phyloP scores from a whole-genome alignment of 1,140 invertebrate species.

The Drosophila obscura region DNA sequence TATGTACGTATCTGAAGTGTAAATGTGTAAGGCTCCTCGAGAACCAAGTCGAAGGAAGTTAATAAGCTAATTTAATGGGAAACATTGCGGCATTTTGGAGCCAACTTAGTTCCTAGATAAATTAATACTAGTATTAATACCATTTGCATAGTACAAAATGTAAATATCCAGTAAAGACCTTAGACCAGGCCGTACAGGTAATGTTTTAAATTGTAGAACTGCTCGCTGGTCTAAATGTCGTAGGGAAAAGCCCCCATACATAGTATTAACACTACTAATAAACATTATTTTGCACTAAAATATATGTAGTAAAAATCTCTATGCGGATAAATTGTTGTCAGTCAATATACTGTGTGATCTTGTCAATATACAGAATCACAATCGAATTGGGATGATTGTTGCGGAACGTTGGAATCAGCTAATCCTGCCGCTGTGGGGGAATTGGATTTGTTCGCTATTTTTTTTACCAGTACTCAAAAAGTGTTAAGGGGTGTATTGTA shows the following conservation, averaged over 20 bases:
- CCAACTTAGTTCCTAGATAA: slow-evolving; percentile 49
- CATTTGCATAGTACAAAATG: slow-evolving; percentile 64
- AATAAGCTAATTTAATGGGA: slow-evolving; percentile 13
- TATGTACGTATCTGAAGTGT: slow-evolving; percentile 22
- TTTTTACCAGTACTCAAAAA: no score
- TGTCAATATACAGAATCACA: no score
- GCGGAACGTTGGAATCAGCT: no score
- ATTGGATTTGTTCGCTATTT: no score
- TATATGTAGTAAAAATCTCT: slow-evolving; percentile 60
- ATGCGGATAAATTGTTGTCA: slow-evolving; percentile 56
- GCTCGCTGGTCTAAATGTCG: neutral
- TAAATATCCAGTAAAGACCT: slow-evolving; percentile 23
- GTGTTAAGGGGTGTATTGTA: no score
- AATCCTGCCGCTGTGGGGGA: no score
- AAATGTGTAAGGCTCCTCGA: slow-evolving; percentile 59
- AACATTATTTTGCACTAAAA: slow-evolving; percentile 59
- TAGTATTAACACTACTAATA: slow-evolving; percentile 28
- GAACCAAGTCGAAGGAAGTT: slow-evolving; percentile 18
- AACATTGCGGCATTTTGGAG: slow-evolving; percentile 18
- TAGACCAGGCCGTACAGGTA: neutral
- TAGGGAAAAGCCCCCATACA: neutral
- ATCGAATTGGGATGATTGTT: no score
- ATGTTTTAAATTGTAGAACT: neutral
- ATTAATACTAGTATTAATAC: slow-evolving; percentile 27
- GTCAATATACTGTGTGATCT: no score